phyloP scores from a whole-genome alignment of 2,888 invertebrate genomes.

The Julus scandinavius region DNA sequence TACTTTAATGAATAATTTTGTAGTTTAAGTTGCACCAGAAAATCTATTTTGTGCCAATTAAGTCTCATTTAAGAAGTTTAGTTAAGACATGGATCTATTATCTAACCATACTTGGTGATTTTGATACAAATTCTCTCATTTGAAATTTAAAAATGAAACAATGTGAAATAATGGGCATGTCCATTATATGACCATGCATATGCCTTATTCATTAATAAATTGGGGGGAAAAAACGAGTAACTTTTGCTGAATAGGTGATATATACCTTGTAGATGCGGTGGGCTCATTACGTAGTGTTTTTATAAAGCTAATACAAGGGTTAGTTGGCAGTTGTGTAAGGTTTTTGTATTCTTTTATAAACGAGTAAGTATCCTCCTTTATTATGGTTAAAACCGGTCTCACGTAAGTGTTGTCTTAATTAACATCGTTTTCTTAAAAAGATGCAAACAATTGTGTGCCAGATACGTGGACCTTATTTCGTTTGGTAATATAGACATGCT shows the following conservation, averaged over 20 bases:
- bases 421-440: conserved; percentile 48
- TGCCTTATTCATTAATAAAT: neutral
- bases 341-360: conserved; percentile 31
- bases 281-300: conserved; percentile 3
- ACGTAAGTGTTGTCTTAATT: conserved; percentile 44
- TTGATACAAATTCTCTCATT: neutral
- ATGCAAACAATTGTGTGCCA: conserved; percentile 50
- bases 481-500: conserved; percentile 5
- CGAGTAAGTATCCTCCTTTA: conserved; percentile 2
- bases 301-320: neutral
- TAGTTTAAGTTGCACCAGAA: too few relatives aligned
- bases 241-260: neutral
- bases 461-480: conserved; percentile 28
- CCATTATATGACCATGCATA: too few relatives aligned
- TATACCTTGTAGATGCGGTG: neutral
- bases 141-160: neutral
- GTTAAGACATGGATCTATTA: neutral
- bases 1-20: too few relatives aligned
- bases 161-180: conserved; percentile 19
- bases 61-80: too few relatives aligned
- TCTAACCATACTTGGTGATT: neutral
- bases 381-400: conserved; percentile 47
- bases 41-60: too few relatives aligned
- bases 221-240: neutral
- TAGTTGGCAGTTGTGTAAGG: conserved; percentile 4